Evolutionary conservation across 2,113 vertebrate species (phyloP).

Genomic region (Pan troglodytes): NHGRI_mPanTro3-v2.1_pri NC_072403.2:117703501-117704000

Average conservation of each 20-base stretch:
- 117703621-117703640: not conserved
- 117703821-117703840: constrained; percentile 70
- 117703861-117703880: constrained; percentile 78
- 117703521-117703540: not conserved
- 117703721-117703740: not conserved
- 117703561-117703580: not conserved
- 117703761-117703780: constrained; percentile 18
- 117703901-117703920: constrained; percentile 64
- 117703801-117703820: constrained; percentile 51
- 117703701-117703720: constrained; percentile 19
- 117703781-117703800: constrained; percentile 56
- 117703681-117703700: constrained; percentile 19
- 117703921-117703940: constrained; percentile 66
- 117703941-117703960: constrained; percentile 32
- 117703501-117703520: not conserved
- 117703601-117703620: not conserved
- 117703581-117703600: not conserved
- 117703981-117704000: not conserved
- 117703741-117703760: not conserved
- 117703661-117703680: constrained; percentile 58
- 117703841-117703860: constrained; percentile 80
- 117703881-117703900: constrained; percentile 67
- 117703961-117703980: not conserved
- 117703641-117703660: constrained; percentile 36
- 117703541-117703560: not conserved